phyloP scores from a whole-genome alignment of 2,888 invertebrate species.

The Pollenia griseotomentosa region DNA sequence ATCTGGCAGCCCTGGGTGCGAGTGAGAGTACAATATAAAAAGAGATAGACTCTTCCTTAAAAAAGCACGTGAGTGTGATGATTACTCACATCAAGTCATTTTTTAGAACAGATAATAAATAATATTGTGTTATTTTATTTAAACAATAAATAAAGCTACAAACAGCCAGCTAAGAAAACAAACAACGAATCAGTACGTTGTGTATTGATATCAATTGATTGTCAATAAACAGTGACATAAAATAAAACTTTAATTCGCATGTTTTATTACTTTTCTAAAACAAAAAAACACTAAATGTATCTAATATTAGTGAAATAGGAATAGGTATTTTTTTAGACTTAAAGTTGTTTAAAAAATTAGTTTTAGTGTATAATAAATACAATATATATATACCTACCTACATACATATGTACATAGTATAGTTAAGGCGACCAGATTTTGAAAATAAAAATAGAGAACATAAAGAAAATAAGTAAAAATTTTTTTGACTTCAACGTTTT shows the following conservation, averaged over 20 bases:
- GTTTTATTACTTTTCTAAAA: background rate
- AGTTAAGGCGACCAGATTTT: background rate
- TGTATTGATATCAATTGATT: constrained; percentile 47
- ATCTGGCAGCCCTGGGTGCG: constrained; percentile 6
- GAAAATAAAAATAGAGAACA: too few species aligned
- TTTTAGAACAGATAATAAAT: constrained; percentile 41
- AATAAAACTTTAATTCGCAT: constrained; percentile 2
- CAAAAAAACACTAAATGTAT: too few species aligned
- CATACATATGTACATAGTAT: background rate
- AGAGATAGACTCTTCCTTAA: constrained; percentile 76
- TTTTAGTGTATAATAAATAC: background rate
- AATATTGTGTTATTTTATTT: constrained; percentile 27
- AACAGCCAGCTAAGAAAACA: constrained; percentile 19
- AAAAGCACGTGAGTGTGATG: constrained; percentile 80
- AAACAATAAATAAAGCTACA: constrained; percentile 24
- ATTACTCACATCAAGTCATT: constrained; percentile 78
- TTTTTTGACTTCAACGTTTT: too few species aligned
- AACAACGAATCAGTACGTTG: constrained; percentile 35
- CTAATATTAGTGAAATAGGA: background rate
- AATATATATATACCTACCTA: background rate
- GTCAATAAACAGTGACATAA: constrained; percentile 15
- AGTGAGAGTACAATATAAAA: constrained; percentile 59
- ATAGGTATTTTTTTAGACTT: background rate
- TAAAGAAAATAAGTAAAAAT: too few species aligned
- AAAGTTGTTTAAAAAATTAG: background rate